A percentile compares a stretch with the other conserved stretches of the same genome.
Conservation (phyloP, 2,113 vertebrate species). For the Aegotheles bennettii region DNA sequence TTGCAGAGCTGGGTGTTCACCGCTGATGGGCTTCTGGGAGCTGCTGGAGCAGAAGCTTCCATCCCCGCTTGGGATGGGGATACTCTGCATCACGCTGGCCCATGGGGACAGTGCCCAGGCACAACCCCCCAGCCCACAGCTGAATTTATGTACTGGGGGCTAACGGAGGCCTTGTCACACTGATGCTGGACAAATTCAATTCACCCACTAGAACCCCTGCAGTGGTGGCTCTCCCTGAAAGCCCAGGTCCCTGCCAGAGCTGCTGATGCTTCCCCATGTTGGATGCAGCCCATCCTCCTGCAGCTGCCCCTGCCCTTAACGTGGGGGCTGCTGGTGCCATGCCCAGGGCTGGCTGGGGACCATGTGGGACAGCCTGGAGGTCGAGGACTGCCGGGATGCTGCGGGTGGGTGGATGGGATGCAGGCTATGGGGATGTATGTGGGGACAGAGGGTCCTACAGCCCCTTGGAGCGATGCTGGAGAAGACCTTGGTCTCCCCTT, state of each 20-base stretch:
- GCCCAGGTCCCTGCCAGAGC: not conserved
- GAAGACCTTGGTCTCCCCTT: not conserved
- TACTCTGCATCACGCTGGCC: not conserved
- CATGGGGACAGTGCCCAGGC: not conserved
- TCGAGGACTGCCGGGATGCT: not conserved
- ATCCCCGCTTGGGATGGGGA: rapidly evolving
- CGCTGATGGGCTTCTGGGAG: not conserved
- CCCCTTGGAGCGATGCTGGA: rapidly evolving
- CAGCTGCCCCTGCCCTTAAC: not conserved
- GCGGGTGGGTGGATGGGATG: rapidly evolving
- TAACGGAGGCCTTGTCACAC: not conserved
- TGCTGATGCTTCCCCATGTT: rapidly evolving
- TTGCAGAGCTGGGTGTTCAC: not conserved
- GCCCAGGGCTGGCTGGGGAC: rapidly evolving
- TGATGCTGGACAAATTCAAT: not conserved
- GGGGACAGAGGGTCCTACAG: not conserved
- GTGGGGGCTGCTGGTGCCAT: not conserved
- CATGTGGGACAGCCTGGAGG: rapidly evolving
- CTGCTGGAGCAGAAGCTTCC: not conserved
- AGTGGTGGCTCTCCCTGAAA: not conserved
- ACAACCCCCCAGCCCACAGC: not conserved
- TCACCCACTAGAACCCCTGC: not conserved
- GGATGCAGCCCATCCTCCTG: not conserved
- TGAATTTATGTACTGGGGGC: not conserved
- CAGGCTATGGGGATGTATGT: not conserved